Base-by-base conservation (phyloP, 1,140 invertebrate species). In the Leptestheria dahalacensis region DNA sequence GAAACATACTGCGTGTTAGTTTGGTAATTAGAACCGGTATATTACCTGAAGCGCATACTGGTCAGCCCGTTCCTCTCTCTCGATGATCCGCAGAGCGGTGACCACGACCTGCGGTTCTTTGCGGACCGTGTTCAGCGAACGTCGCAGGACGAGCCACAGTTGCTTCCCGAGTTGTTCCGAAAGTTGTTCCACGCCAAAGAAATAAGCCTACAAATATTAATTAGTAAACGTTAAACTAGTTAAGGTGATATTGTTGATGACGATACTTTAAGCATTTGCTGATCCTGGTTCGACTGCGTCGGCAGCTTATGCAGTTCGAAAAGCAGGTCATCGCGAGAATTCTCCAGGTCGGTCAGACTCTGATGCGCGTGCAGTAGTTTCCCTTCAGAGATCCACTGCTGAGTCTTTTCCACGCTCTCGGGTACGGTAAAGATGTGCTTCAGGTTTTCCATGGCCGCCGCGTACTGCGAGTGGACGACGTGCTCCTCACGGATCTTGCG, bases 401-500 rank as follows among this genome's bases (percentile, higher is more conserved):
- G 86, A 0, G 94, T 97, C 73, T 91, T 93, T 58, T 89, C 84
- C 1, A 99, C 89, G 74, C 88, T 96, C 68, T 96, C 91, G 11
- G 91, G 92, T 0, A 99, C 92, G 49, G 91, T 97, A 66, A 98
- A 97, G 60, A 99, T 95, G 68, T 98, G 92, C 70, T 96, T 97
- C 3, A 99, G 74, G 72, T 98, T 98, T 68, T 98, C 94, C 78
- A 94, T 93, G 1, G 95, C 94, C 11, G 94, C 95, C 0, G 91
- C 91, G 71, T 97, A 95, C 72, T 99, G 87, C 0, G 88, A 91
- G 73, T 98, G 91, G 20, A 84, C 80, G 63, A 86, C 86, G 71
- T 96, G 96, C 73, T 98, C 94, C 62, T 91, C 86, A 41, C 90
- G 78, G 0, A 98, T 86, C 51, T 84, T 78, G 68, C 86, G 84